Conservation (phyloP, 2,797 vertebrate genomes). For the Pangasius sanitwongsei region DNA sequence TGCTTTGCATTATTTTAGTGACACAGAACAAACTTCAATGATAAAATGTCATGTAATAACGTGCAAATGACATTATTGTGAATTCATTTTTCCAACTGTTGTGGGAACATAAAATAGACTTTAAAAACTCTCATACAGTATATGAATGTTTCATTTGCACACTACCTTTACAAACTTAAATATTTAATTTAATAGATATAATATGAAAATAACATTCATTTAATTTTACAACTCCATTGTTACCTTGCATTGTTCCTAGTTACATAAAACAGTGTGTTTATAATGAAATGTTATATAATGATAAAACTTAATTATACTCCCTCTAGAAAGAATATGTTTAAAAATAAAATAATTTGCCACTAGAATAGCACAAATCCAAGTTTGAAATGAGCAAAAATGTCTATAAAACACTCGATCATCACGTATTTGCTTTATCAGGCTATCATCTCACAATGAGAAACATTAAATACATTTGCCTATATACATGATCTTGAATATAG, state of each 20-base stretch:
- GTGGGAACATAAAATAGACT: not conserved
- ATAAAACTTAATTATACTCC: not conserved
- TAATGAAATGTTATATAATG: not conserved
- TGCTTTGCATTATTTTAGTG: not conserved
- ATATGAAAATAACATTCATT: not conserved
- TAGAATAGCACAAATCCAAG: not conserved
- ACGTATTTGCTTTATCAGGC: not conserved
- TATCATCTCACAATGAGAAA: not conserved
- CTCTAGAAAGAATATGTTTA: not conserved
- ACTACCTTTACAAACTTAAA: not conserved
- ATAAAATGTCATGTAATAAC: not conserved
- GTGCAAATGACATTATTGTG: too few relatives aligned
- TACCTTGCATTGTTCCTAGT: not conserved
- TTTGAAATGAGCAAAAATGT: not conserved
- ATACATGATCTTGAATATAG: not conserved
- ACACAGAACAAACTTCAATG: not conserved
- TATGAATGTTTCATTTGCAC: not conserved
- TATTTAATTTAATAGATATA: not conserved
- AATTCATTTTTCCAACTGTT: not conserved
- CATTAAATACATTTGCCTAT: not conserved
- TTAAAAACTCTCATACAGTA: not conserved
- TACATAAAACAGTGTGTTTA: not conserved
- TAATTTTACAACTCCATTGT: not conserved
- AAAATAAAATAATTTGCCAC: not conserved
- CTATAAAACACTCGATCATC: not conserved